These are phyloP conservation scores for Oxycera nigricornis DNA, from an alignment of 2,888 invertebrate species.

Conservation along the genomic window DNA sequence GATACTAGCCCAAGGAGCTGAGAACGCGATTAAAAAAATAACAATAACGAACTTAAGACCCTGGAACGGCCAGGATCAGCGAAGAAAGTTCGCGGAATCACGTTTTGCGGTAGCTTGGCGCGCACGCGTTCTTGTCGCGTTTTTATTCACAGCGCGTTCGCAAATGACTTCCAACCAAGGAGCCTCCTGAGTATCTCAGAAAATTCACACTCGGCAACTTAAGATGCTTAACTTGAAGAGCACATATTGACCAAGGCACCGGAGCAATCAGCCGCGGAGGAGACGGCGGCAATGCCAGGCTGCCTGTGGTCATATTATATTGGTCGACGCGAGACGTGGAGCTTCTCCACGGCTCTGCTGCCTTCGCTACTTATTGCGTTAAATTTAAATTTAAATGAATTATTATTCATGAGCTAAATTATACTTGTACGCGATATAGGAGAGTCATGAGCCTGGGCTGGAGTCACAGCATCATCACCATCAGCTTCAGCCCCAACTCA, in stretches of 20 bases:
- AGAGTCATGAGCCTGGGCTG: conserved; percentile 36
- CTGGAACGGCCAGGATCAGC: neutral
- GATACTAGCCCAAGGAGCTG: neutral
- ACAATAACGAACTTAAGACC: conserved; percentile 12
- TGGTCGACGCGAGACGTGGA: conserved; percentile 30
- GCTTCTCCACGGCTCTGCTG: conserved; percentile 38
- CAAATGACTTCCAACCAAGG: conserved; percentile 30
- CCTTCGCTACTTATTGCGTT: conserved; percentile 41
- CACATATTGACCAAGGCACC: conserved; percentile 23
- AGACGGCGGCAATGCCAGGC: conserved; percentile 18
- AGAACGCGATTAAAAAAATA: conserved; percentile 9
- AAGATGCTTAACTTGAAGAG: conserved; percentile 28
- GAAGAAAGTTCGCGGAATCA: conserved; percentile 23
- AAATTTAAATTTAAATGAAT: conserved; percentile 48
- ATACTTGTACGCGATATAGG: conserved; percentile 44
- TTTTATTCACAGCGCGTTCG: conserved; percentile 21
- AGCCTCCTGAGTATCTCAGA: conserved; percentile 20
- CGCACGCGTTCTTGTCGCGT: conserved; percentile 36
- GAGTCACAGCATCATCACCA: conserved; percentile 26
- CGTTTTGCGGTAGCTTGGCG: conserved; percentile 13
- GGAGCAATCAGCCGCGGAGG: conserved; percentile 1
- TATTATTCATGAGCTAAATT: conserved; percentile 48
- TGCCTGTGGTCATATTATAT: conserved; percentile 33
- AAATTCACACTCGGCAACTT: conserved; percentile 15
- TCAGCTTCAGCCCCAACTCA: neutral